Percentiles rank a stretch among this genome's conserved stretches.
Conservation (phyloP, 2,113 vertebrate species). For the Menidia beryllina region DNA sequence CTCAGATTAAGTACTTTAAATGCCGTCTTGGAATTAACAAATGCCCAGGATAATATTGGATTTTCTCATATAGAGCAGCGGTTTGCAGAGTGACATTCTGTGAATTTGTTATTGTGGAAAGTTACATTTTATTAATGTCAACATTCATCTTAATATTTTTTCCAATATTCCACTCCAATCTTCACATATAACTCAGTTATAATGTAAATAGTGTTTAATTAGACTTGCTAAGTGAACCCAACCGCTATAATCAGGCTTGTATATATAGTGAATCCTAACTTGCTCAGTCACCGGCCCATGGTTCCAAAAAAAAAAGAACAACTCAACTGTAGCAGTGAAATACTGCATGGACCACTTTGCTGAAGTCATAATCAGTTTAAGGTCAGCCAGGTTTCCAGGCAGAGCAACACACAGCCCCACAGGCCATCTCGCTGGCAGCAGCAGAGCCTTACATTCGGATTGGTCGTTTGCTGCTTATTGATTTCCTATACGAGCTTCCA, state of each 20-base stretch:
- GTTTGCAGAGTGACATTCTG: too few species aligned
- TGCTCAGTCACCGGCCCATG: background rate
- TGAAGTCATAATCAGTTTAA: slow-evolving; percentile 22
- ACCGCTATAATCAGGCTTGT: background rate
- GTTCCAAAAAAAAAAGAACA: slow-evolving; percentile 4
- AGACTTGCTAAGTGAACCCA: background rate
- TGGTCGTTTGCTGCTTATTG: slow-evolving; percentile 57
- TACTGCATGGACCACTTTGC: background rate
- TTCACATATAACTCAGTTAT: background rate
- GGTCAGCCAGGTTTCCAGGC: slow-evolving; percentile 29
- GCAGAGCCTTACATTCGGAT: slow-evolving; percentile 43
- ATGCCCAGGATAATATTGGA: background rate
- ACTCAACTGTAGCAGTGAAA: too few species aligned
- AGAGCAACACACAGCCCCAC: slow-evolving; percentile 1
- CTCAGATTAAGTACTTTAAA: background rate
- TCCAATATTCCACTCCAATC: slow-evolving; percentile 2
- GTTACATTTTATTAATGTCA: slow-evolving; percentile 1
- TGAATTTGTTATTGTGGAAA: slow-evolving; percentile 1
- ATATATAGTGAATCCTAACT: background rate
- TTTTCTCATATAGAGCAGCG: background rate
- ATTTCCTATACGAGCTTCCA: slow-evolving; percentile 62
- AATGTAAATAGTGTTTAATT: background rate
- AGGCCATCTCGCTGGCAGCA: slow-evolving; percentile 23
- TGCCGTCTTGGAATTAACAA: background rate
- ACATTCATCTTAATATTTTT: slow-evolving; percentile 3